Conservation (phyloP, 2,113 vertebrate genomes). For the Sceloporus tristichus region DNA sequence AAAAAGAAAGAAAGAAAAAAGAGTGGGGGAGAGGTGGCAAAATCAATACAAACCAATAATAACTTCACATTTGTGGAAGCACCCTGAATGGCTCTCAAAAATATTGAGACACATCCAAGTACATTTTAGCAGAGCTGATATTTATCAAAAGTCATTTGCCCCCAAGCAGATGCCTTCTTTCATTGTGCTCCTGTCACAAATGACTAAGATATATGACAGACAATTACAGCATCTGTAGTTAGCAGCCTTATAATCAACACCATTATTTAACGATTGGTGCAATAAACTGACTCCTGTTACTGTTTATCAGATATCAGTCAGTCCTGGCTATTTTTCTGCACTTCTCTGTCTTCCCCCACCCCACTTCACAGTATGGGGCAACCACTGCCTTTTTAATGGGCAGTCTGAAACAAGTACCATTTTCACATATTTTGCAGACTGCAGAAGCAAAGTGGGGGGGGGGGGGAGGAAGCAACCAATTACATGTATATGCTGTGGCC, state of each 20-base stretch:
- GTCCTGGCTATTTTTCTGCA: constrained; percentile 88
- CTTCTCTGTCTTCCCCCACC: constrained; percentile 62
- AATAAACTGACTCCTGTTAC: constrained; percentile 94
- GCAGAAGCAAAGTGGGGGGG: constrained; percentile 80
- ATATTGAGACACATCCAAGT: constrained; percentile 93
- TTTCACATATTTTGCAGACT: constrained; percentile 82
- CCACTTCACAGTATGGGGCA: constrained; percentile 88
- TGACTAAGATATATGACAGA: constrained; percentile 96
- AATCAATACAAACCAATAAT: constrained; percentile 92
- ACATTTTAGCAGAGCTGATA: constrained; percentile 90
- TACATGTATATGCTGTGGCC: constrained; percentile 85
- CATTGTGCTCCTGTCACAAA: constrained; percentile 95
- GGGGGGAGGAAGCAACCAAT: constrained; percentile 87
- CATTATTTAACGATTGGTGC: constrained; percentile 98
- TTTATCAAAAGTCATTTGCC: constrained; percentile 93
- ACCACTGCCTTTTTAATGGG: constrained; percentile 86
- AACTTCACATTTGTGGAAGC: constrained; percentile 91
- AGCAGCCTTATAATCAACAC: constrained; percentile 94
- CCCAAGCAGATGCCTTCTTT: constrained; percentile 89
- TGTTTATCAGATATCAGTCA: constrained; percentile 92
- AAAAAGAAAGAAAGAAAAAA: constrained; percentile 45
- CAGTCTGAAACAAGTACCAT: constrained; percentile 83
- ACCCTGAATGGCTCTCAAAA: constrained; percentile 91
- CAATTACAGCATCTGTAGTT: constrained; percentile 93
- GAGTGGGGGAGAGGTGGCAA: constrained; percentile 77